A percentile compares a stretch with the other conserved stretches of the same genome.
Conservation (phyloP, 2,797 vertebrate species). For the Pseudochromis fuscus region DNA sequence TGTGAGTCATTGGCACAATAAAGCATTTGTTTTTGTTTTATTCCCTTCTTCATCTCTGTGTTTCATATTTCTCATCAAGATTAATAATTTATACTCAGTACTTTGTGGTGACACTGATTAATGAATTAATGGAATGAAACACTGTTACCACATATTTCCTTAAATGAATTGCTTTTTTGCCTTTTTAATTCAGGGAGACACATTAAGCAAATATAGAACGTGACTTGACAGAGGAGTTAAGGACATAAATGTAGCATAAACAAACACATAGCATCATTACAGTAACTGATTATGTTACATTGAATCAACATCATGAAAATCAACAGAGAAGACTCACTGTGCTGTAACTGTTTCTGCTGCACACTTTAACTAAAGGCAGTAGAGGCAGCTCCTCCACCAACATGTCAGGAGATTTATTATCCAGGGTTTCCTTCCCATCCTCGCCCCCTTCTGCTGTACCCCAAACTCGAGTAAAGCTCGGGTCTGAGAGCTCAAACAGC, state of each 20-base stretch:
- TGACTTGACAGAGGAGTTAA: not conserved
- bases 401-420: constrained; percentile 74
- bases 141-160: not conserved
- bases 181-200: not conserved
- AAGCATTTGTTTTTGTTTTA: not conserved
- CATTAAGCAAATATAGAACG: not conserved
- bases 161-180: not conserved
- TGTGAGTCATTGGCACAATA: not conserved
- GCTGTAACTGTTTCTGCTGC: constrained; percentile 57
- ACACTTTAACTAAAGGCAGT: constrained; percentile 58
- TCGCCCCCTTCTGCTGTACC: constrained; percentile 11
- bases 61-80: constrained; percentile 17
- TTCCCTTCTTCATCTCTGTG: not conserved
- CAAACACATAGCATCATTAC: not conserved
- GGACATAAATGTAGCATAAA: constrained; percentile 1
- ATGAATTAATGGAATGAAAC: not conserved
- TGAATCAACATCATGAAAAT: constrained; percentile 8
- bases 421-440: constrained; percentile 1
- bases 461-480: constrained; percentile 50
- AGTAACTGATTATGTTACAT: constrained; percentile 2
- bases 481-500: constrained; percentile 52
- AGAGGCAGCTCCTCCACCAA: constrained; percentile 55
- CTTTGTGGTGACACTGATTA: constrained; percentile 3
- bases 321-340: constrained; percentile 1
- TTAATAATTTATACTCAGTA: constrained; percentile 17